Evolutionary conservation across 1,140 invertebrate species (phyloP), one percentile per base, ranked within the genome.

Genomic region (Mesaphorura yosii): DNA sequence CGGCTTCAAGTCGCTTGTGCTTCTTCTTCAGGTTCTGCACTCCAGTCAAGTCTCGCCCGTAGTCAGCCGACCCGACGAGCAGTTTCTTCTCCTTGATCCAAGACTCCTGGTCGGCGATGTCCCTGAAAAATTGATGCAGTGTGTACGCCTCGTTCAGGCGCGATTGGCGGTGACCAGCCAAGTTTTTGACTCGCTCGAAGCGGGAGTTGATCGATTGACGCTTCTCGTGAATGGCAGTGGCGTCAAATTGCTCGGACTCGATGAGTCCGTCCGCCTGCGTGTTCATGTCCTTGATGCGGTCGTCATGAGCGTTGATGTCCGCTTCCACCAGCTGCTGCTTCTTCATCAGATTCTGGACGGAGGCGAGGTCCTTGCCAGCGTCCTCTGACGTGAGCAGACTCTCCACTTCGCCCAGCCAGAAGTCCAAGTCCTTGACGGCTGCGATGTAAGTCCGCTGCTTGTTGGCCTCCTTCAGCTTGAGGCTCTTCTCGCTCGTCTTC

Each of bases 1-100:
- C 95, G 1, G 90, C 88, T 66, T 98, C 95, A 1, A 99, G 71
- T 64, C 82, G 73, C 58, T 97, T 96, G 72, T 98, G 95, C 70
- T 98, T 98, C 74, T 98, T 98, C 62, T 93, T 86, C 34, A 98
- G 72, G 68, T 98, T 98, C 70, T 98, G 92, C 1, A 98, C 93
- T 17, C 92, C 92, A 12, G 93, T 98, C 62, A 98, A 73, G 69
- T 99, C 95, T 53, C 93, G 83, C 1, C 95, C 95, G 70, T 96
- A 98, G 69, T 98, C 96, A 68, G 97, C 94, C 2, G 90, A 96
- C 5, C 89, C 87, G 1, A 98, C 92, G 5, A 99, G 73, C 14
- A 98, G 72, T 69, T 98, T 98, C 77, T 98, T 98, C 66, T 99
- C 95, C 68, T 97, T 97, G 66, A 98, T 98, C 95, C 95, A 98